Evolutionary conservation across 2,113 vertebrate species (phyloP).

Genomic region (Nibea coibor): DNA sequence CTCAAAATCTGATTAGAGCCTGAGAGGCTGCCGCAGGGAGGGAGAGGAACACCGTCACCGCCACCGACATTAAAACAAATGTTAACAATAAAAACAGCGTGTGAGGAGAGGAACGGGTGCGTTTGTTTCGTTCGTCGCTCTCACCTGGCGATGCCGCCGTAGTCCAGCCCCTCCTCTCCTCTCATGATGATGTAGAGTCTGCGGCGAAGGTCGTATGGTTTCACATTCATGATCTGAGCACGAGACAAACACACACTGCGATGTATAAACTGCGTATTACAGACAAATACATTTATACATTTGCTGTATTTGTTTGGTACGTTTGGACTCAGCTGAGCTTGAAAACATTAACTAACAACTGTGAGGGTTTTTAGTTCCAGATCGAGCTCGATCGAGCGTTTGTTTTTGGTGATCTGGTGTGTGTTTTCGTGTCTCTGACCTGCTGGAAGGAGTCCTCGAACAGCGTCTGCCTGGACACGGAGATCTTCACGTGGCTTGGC

Average conservation of each 20-base stretch:
- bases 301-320: background rate
- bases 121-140: constrained; percentile 37
- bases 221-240: constrained; percentile 98
- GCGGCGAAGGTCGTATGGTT: constrained; percentile 94
- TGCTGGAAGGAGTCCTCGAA: constrained; percentile 99
- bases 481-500: constrained; percentile 98
- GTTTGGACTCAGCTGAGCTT: background rate
- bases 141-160: constrained; percentile 96
- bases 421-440: constrained; percentile 78
- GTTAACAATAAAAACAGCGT: background rate
- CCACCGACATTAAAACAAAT: constrained; percentile 14
- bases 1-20: background rate
- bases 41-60: background rate
- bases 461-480: constrained; percentile 95
- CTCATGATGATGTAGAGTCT: constrained; percentile 99
- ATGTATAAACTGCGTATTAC: no score
- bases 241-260: background rate
- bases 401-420: background rate
- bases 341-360: background rate
- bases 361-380: background rate
- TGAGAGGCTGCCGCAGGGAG: constrained; percentile 7
- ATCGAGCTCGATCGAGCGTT: background rate
- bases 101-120: background rate
- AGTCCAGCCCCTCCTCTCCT: constrained; percentile 97
- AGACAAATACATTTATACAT: background rate